These are phyloP conservation scores for Caracal caracal DNA, from an alignment of 2,113 vertebrate species.

Conservation along the genomic window DNA sequence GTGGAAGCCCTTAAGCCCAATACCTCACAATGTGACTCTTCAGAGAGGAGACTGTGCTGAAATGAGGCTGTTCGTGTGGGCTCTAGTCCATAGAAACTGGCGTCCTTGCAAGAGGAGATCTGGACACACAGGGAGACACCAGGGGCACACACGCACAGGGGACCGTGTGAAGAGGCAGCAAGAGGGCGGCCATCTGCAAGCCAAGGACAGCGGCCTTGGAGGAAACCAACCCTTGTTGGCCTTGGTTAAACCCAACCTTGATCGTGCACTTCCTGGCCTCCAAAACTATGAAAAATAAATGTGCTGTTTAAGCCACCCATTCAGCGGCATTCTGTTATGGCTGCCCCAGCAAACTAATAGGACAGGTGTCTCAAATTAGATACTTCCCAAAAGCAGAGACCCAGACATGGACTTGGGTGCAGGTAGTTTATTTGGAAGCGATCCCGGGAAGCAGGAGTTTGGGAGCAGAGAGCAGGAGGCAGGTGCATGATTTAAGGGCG, in stretches of 20 bases:
- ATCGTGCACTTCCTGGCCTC: not conserved
- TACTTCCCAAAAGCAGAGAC: not conserved
- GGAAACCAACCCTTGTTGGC: not conserved
- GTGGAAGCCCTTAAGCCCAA: not conserved
- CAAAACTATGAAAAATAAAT: not conserved
- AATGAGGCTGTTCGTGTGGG: not conserved
- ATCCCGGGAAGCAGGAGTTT: not conserved
- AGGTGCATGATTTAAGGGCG: not conserved
- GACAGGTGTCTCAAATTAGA: not conserved
- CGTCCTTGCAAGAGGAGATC: not conserved
- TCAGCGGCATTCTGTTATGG: not conserved
- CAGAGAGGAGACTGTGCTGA: not conserved
- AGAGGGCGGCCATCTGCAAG: not conserved
- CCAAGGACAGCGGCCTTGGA: not conserved
- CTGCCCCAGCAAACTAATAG: not conserved
- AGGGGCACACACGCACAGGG: rapidly evolving
- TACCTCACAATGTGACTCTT: not conserved
- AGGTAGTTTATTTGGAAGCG: not conserved
- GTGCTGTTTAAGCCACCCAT: not conserved
- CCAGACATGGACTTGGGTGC: not conserved
- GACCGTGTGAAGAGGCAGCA: not conserved
- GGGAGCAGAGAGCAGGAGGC: not conserved
- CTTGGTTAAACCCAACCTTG: not conserved
- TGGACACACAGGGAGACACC: not conserved
- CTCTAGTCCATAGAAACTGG: not conserved